phyloP scores from a whole-genome alignment of 2,113 vertebrate species.

The Phrynocephalus versicolor region DNA sequence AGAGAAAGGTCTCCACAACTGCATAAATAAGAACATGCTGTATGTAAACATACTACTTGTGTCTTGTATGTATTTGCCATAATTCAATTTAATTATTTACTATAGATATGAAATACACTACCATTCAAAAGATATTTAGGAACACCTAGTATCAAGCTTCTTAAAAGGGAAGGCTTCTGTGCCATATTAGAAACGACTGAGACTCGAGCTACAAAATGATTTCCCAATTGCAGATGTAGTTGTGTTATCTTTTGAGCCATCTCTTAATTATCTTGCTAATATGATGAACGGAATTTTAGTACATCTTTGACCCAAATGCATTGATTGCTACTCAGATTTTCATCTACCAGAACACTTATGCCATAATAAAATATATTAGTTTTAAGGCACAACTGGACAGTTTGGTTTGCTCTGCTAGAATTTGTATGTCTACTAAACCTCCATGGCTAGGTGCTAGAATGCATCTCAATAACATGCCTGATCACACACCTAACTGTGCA shows the following conservation, averaged over 20 bases:
- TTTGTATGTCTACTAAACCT: not conserved
- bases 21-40: too few relatives aligned
- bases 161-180: not conserved
- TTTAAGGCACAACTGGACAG: not conserved
- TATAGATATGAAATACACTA: not conserved
- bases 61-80: not conserved
- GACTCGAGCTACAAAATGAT: not conserved
- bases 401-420: not conserved
- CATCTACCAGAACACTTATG: not conserved
- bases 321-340: not conserved
- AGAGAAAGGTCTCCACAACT: too few relatives aligned
- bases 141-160: not conserved
- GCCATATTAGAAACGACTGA: not conserved
- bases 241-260: not conserved
- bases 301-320: not conserved
- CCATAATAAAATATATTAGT: not conserved
- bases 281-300: not conserved
- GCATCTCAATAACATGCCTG: too few relatives aligned
- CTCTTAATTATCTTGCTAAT: conserved; percentile 15
- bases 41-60: too few relatives aligned
- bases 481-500: too few relatives aligned
- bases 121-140: not conserved
- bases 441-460: too few relatives aligned
- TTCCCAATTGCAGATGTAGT: not conserved
- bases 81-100: not conserved